phyloP scores from a whole-genome alignment of 2,888 invertebrate genomes.

The Polydrusus tereticollis region DNA sequence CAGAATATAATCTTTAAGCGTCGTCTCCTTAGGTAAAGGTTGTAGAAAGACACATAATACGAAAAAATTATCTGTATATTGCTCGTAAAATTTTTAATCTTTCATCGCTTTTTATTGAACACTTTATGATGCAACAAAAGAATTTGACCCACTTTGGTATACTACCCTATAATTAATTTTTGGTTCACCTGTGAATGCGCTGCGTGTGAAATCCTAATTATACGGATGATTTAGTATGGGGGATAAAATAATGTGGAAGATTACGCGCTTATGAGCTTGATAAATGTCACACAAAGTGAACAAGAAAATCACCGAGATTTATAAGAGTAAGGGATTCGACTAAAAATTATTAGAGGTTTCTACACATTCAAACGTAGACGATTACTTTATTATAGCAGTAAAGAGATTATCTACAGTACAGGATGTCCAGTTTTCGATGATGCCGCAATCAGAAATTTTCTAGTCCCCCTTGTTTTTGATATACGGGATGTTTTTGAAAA shows the following conservation, averaged over 20 bases:
- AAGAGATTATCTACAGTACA: too few species aligned
- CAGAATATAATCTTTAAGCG: too few species aligned
- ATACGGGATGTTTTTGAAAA: too few species aligned
- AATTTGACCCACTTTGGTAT: constrained; percentile 6
- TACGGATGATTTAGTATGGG: constrained; percentile 9
- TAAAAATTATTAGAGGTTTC: too few species aligned
- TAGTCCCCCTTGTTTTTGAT: too few species aligned
- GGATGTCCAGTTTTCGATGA: too few species aligned
- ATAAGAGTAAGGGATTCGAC: neutral
- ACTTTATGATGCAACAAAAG: neutral
- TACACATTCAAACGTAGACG: too few species aligned
- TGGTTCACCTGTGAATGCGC: constrained; percentile 18
- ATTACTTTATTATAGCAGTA: too few species aligned
- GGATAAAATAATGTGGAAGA: constrained; percentile 20
- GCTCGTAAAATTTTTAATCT: neutral
- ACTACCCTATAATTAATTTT: constrained; percentile 12
- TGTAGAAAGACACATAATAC: too few species aligned
- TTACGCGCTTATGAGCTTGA: constrained; percentile 14
- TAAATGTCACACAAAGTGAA: constrained; percentile 3
- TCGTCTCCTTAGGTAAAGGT: too few species aligned
- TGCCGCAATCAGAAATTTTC: too few species aligned
- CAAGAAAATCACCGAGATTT: constrained; percentile 8
- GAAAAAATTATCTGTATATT: neutral
- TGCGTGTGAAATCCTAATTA: constrained; percentile 24
- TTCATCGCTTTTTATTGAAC: neutral